Base-by-base conservation (phyloP, 1,140 invertebrate genomes). In the Pseudomyrmex sp. region DNA sequence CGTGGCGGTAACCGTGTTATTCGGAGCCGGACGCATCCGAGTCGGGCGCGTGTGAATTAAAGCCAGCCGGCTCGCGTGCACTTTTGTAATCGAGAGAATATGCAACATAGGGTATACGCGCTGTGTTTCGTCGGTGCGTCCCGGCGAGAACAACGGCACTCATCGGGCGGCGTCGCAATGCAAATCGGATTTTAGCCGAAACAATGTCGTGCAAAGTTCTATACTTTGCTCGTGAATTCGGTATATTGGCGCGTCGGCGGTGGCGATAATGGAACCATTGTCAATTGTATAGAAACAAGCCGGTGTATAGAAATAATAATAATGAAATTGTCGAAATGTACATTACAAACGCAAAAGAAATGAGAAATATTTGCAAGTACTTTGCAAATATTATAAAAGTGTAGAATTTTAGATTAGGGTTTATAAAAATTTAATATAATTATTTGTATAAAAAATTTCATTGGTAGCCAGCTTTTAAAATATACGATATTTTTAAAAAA, bases 31-130 rank as follows among this genome's bases (percentile, higher is more conserved):
- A 20, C 61, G 26, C 74, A 50, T 62, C 48, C 52, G 68, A 46
- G 52, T 58, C 20, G 65, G 10, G 13, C 46, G 61, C 12, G 44
- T 23, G 62, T 54, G 44, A 58, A 85, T 86, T 82, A 72, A 86
- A 69, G 48, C 83, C 61, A 61, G n/a, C 18, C 23, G 59, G 18
- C 2, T 23, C 52, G 61, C 65, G 46, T 66, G 83, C 54, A 74
- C 46, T 79, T 75, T 68, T 66, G 72, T 85, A 77, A 65, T 84
- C 82, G 72, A 50, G 62, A 74, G 50, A 63, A 79, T 84, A 65
- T 63, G 52, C 73, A 69, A 74, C 35, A 35, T 35, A 35, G 35
- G 5, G 35, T 35, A 35, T 35, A 35, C 5, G 35, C 35, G 35
- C 5, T 35, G 35, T 35, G 35, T 35, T 35, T 35, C 35, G 35